phyloP scores from a whole-genome alignment of 2,797 vertebrate species.

The Scleropages formosus region DNA sequence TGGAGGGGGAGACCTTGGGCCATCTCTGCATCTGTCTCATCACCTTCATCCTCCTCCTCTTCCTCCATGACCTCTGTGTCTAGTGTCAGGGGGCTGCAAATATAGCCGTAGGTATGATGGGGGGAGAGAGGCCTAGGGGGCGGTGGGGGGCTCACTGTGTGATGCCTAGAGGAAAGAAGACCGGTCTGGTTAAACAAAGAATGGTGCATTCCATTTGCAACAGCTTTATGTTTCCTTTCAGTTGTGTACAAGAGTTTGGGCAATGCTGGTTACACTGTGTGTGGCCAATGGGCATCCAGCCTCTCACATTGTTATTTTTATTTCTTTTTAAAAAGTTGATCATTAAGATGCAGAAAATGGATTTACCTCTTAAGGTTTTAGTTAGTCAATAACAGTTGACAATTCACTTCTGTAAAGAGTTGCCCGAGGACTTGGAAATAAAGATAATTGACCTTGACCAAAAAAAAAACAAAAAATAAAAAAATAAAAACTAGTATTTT shows the following conservation, averaged over 20 bases:
- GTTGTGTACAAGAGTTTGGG: no score
- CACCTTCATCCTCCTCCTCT: constrained; percentile 81
- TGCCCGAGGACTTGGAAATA: no score
- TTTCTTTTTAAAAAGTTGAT: neutral
- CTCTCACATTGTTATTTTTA: neutral
- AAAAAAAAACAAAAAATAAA: no score
- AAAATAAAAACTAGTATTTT: no score
- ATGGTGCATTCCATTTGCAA: neutral
- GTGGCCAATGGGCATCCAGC: neutral
- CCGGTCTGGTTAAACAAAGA: neutral
- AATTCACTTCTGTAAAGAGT: no score
- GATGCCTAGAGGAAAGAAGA: constrained; percentile 67
- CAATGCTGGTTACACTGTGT: neutral
- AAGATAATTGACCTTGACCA: no score
- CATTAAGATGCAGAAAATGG: no score
- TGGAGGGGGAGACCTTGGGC: constrained; percentile 82
- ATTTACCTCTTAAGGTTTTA: no score
- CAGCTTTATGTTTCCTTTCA: neutral
- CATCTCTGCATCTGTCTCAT: constrained; percentile 87
- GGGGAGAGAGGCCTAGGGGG: constrained; percentile 87
- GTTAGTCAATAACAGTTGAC: no score
- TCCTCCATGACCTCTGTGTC: constrained; percentile 92
- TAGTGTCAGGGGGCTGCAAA: constrained; percentile 87
- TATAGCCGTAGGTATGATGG: constrained; percentile 93
- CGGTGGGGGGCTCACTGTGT: constrained; percentile 85